Evolutionary conservation across 2,113 vertebrate species (phyloP).

Genomic region (Polyodon spathula): DNA sequence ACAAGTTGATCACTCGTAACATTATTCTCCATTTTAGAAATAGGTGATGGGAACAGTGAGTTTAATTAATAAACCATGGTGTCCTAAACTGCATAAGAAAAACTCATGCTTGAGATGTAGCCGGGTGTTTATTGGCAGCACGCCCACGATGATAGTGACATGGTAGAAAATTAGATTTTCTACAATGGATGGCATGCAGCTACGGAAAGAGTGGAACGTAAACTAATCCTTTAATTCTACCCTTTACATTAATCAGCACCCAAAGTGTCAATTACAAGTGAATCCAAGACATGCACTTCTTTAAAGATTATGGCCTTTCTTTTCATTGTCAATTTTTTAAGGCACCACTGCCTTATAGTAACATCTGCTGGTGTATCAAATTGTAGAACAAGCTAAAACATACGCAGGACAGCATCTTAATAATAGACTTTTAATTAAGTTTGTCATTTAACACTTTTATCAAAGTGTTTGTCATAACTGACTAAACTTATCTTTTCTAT

Average conservation of each 20-base stretch:
- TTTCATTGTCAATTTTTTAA: not conserved
- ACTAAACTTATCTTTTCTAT: too few relatives aligned
- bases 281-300: not conserved
- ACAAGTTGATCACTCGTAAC: too few relatives aligned
- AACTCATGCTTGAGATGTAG: too few relatives aligned
- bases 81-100: too few relatives aligned
- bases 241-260: not conserved
- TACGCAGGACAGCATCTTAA: not conserved
- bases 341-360: not conserved
- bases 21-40: too few relatives aligned
- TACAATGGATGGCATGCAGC: not conserved
- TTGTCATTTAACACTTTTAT: too few relatives aligned
- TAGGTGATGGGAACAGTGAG: too few relatives aligned
- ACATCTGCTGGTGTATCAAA: not conserved
- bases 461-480: too few relatives aligned
- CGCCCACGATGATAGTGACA: not conserved
- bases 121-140: too few relatives aligned
- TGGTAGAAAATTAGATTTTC: not conserved
- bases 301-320: not conserved
- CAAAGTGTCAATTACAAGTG: not conserved
- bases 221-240: constrained; percentile 6
- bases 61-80: too few relatives aligned
- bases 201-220: not conserved
- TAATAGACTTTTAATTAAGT: not conserved
- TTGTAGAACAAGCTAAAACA: not conserved